phyloP scores from a whole-genome alignment of 2,888 invertebrate species.

The Apamea anceps region DNA sequence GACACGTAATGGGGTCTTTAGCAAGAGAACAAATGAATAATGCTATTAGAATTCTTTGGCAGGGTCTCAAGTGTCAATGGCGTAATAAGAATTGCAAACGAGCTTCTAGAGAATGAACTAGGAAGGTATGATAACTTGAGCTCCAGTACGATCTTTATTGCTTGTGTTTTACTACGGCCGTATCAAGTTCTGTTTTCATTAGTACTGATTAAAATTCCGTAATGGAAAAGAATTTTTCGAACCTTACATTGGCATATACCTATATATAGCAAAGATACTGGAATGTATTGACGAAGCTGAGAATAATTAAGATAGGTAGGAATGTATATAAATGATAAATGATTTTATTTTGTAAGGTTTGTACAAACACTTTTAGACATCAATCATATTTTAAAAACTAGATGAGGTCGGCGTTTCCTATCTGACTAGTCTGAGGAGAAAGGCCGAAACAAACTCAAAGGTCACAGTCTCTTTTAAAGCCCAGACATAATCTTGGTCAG shows the following conservation, averaged over 20 bases:
- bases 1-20: constrained; percentile 12
- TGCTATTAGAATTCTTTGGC: constrained; percentile 45
- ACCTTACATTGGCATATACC: background rate
- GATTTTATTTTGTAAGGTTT: too few species aligned
- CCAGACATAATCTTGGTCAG: too few species aligned
- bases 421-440: too few species aligned
- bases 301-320: background rate
- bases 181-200: constrained; percentile 41
- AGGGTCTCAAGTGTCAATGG: constrained; percentile 42
- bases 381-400: too few species aligned
- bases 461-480: too few species aligned
- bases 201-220: constrained; percentile 44
- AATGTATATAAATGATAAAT: background rate
- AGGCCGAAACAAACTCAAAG: too few species aligned
- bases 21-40: constrained; percentile 35
- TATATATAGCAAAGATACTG: background rate
- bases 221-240: constrained; percentile 12
- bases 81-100: constrained; percentile 49
- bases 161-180: constrained; percentile 25
- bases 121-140: constrained; percentile 40
- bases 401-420: too few species aligned
- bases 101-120: constrained; percentile 33
- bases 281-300: background rate
- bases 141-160: constrained; percentile 32
- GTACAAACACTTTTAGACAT: too few species aligned